These are phyloP conservation scores for Prunella fulvescens DNA, from an alignment of 2,113 vertebrate genomes.

Conservation along the genomic window DNA sequence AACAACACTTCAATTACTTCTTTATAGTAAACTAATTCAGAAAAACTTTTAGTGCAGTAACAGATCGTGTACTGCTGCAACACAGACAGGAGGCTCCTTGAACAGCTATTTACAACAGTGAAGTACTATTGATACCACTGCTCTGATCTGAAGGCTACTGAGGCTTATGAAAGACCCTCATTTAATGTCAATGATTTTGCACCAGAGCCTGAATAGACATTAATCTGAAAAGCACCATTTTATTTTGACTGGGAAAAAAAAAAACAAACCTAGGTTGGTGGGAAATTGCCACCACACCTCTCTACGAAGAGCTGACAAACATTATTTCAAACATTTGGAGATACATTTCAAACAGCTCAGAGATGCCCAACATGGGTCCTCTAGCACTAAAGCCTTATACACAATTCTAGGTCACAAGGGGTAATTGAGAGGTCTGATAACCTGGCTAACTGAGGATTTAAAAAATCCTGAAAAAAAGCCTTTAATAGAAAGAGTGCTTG, in stretches of 20 bases:
- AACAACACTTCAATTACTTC: background rate
- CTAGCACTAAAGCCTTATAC: background rate
- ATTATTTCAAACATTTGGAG: background rate
- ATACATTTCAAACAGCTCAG: background rate
- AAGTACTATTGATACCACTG: background rate
- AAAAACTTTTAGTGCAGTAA: background rate
- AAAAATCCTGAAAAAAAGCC: background rate
- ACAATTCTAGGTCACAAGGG: background rate
- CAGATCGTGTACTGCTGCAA: background rate
- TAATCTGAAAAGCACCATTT: background rate
- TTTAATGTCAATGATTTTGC: background rate
- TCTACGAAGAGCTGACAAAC: background rate
- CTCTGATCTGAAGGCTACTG: background rate
- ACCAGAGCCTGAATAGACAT: background rate
- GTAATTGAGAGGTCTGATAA: background rate
- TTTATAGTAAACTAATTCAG: background rate
- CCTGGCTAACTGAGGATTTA: background rate
- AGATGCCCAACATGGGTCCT: background rate
- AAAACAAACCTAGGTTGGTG: fast-evolving
- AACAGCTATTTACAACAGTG: background rate
- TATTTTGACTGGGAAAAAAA: background rate
- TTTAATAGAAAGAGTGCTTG: background rate
- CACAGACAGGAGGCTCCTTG: background rate
- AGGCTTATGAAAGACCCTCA: background rate
- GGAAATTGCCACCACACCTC: background rate